Evolutionary conservation across 2,797 vertebrate species (phyloP), one percentile per base, ranked within the genome.

Genomic region (Ceryle rudis): DNA sequence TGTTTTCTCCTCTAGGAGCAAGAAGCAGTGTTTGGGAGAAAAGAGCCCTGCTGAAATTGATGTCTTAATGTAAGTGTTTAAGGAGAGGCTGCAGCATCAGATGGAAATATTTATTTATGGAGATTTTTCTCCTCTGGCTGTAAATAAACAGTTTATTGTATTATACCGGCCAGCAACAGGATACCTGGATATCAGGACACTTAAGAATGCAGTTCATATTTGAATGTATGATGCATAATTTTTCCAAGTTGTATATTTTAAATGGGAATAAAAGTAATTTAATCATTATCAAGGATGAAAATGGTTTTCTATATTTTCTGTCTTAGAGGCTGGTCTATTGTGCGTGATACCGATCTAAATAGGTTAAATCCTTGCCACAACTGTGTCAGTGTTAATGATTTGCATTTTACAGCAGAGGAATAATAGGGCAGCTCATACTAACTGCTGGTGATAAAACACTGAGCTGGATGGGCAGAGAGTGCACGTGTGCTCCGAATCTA

Each of bases 231-330:
- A 89, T 93, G 81, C 88, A 33, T 93, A 83, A 80, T 73, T 95
- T 97, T 93, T 88, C 49, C 37, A 84, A 93, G 87, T 81, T 97
- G 91, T 92, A 89, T 94, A 93, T 97, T 97, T 96, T 92, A 92
- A 95, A 67, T 81, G 86, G 86, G 86, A 96, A 96, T 96, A 94
- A 97, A 97, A 78, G 19, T 93, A 80, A 90, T 74, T 94, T 90
- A 92, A 95, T 86, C 65, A 17, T 80, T 77, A 82, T 42, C n/a
- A 42, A 83, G 84, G 31, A 54, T 69, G 28, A 65, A 60, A 93
- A 65, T 73, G 65, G 19, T 52, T 94, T 78, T 69, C 55, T 77
- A 33, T 79, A 33, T 72, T 91, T 80, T 87, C 13, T 90, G 37
- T 80, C 17, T 44, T 57, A 75, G 64, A 16, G 23, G 31, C 39